Conservation (phyloP, 2,888 invertebrate genomes). For the Agriopis marginaria region DNA sequence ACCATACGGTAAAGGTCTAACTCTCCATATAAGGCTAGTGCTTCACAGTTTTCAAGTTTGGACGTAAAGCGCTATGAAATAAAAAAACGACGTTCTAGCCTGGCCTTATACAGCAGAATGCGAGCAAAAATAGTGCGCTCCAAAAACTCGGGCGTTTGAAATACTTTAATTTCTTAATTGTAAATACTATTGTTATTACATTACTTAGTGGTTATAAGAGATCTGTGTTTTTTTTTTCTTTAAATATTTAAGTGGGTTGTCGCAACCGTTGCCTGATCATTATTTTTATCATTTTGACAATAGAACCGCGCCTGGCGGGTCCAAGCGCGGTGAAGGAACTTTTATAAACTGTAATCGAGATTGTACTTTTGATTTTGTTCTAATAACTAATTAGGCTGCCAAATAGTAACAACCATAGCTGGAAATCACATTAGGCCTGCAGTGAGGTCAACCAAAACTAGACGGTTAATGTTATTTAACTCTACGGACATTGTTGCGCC, state of each 20-base stretch:
- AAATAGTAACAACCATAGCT: conserved; percentile 7
- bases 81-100: not conserved
- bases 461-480: not conserved
- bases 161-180: conserved; percentile 63
- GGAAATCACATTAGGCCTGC: not conserved
- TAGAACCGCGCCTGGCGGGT: conserved; percentile 60
- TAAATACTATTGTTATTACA: conserved; percentile 71
- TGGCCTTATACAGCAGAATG: not conserved
- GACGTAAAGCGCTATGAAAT: not conserved
- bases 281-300: conserved; percentile 66
- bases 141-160: conserved; percentile 41
- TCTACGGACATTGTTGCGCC: not conserved
- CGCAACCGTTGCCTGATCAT: conserved; percentile 53
- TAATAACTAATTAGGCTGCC: conserved; percentile 7
- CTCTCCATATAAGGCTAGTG: conserved; percentile 19
- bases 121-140: conserved; percentile 22
- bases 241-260: conserved; percentile 62
- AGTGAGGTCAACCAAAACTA: conserved; percentile 1
- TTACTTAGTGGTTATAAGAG: conserved; percentile 72
- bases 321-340: conserved; percentile 51
- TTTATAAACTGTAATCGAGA: conserved; percentile 21
- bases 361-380: conserved; percentile 34
- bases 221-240: conserved; percentile 72
- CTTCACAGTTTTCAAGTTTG: not conserved
- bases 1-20: conserved; percentile 3